Evolutionary conservation across 2,113 vertebrate species (phyloP).

Genomic region (Scortum barcoo): DNA sequence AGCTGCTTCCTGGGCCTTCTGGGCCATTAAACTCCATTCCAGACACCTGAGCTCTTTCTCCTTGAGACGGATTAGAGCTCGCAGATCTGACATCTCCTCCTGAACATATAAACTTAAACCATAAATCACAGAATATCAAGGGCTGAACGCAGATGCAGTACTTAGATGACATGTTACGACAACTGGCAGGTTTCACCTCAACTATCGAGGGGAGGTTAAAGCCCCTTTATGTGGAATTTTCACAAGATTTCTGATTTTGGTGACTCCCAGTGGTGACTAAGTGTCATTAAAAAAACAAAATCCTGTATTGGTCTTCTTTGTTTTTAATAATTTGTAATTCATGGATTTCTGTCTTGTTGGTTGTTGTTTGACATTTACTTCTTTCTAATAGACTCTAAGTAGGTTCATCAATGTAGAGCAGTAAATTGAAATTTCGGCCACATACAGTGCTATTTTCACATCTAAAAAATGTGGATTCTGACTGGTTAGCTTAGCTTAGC

Average conservation of each 20-base stretch:
- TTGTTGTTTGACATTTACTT: neutral
- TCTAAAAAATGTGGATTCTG: too few relatives aligned
- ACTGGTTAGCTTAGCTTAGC: too few relatives aligned
- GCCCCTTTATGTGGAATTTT: neutral
- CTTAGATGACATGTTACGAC: neutral
- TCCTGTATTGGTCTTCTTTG: neutral
- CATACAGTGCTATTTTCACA: too few relatives aligned
- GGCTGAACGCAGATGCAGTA: neutral
- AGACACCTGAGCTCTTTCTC: slow-evolving; percentile 87
- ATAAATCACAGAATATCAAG: neutral
- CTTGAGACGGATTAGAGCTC: slow-evolving; percentile 82
- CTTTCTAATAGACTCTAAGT: neutral
- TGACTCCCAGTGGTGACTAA: too few relatives aligned
- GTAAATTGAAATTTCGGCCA: too few relatives aligned
- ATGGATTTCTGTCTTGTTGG: neutral
- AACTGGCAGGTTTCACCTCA: neutral
- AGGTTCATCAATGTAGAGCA: neutral
- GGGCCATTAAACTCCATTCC: slow-evolving; percentile 84
- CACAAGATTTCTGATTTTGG: too few relatives aligned
- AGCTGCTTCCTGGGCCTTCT: slow-evolving; percentile 83
- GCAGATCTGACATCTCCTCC: slow-evolving; percentile 90
- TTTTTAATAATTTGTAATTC: neutral
- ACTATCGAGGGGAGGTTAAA: neutral
- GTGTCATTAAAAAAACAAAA: too few relatives aligned
- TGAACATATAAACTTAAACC: slow-evolving; percentile 59